Conservation (phyloP, 2,113 vertebrate species). For the Saccopteryx leptura region DNA sequence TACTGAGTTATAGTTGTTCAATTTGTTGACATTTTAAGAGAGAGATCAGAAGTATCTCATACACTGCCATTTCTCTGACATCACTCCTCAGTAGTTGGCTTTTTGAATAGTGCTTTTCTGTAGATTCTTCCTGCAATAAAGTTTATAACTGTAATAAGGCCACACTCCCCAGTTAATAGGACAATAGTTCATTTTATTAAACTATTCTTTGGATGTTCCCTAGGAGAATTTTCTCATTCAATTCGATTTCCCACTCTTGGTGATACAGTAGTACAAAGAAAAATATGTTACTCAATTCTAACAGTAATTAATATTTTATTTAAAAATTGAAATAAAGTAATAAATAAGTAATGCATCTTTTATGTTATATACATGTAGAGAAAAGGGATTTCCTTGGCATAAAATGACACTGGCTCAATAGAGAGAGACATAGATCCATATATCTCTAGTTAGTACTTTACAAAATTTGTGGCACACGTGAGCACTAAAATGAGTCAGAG, state of each 20-base stretch:
- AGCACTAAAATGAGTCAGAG: background rate
- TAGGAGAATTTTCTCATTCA: background rate
- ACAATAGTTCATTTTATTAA: constrained; percentile 40
- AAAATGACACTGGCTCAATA: constrained; percentile 30
- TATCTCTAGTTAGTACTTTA: background rate
- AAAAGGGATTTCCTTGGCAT: background rate
- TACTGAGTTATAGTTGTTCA: too few relatives aligned
- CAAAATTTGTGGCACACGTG: background rate
- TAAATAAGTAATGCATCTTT: constrained; percentile 56
- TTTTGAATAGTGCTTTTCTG: constrained; percentile 23
- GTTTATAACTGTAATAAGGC: background rate
- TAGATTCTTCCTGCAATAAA: rapidly evolving
- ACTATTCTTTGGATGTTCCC: constrained; percentile 45
- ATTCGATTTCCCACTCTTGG: constrained; percentile 66
- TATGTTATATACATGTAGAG: background rate
- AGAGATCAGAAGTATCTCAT: too few relatives aligned
- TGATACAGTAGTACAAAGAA: constrained; percentile 38
- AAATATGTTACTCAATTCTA: constrained; percentile 41
- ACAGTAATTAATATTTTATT: constrained; percentile 68
- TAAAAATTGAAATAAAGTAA: constrained; percentile 39
- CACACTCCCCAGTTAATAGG: background rate
- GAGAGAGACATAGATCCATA: background rate
- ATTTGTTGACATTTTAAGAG: too few relatives aligned
- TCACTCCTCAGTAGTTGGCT: background rate
- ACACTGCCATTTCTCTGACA: too few relatives aligned